Base-by-base conservation (phyloP, 2,113 vertebrate species). In the Ia io region DNA sequence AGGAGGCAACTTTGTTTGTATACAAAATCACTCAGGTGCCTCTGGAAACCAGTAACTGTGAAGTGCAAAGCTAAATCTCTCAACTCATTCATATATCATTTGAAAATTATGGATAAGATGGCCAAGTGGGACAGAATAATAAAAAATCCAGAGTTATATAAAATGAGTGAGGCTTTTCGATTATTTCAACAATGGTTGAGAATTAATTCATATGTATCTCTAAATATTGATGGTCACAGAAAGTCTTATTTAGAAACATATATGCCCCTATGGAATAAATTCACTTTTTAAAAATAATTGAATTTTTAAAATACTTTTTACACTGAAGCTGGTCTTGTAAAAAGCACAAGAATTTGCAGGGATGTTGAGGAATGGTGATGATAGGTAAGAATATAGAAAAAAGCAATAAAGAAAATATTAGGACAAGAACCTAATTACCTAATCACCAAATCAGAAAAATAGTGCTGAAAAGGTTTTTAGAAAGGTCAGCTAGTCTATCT, bases 1-100 rank as follows among this genome's bases (percentile, higher is more conserved):
- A 92, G 83, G 49, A 90, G 96, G 76, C 70, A 30, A 96, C 76
- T 93, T 88, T 56, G 90, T 67, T 95, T 92, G 65, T 90, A 76
- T 51, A 86, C 83, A 97, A 94, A 97, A 85, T 96, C 18, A 93
- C 94, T 97, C 71, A 92, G 59, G 35, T 90, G 80, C 8, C 56
- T 82, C 69, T 94, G 61, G 67, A 96, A 97, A 96, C 87, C 87
- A 96, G 37, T 67, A 85, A 84, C 40, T 90, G 56, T 96, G 93
- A 98, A 93, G 30, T 67, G 37, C 42, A 97, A 93, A 85, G 13
- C 53, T 95, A 93, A 96, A 85, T 93, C 37, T 95, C n/a, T 77
- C 84, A 88, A 86, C 73, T 90, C 74, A 65, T 14, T 80, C 51
- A 25, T 82, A 13, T 2, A 8, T 89, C 94, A 89, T 88, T 97